Evolutionary conservation across 2,797 vertebrate genomes (phyloP).

Genomic region (Aeoliscus strigatus): DNA sequence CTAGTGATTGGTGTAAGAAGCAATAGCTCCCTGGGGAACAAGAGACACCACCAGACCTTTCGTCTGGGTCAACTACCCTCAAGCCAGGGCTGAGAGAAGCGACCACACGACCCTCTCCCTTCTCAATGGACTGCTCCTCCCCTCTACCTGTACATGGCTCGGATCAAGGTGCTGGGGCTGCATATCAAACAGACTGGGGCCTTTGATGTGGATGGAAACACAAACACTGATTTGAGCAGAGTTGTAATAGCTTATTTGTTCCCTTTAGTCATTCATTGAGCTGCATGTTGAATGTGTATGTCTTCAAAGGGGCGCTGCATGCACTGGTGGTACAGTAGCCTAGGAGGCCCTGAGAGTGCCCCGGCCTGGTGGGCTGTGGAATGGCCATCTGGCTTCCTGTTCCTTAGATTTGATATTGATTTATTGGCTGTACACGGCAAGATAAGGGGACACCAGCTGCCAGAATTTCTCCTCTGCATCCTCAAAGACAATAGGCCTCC

Average conservation of each 20-base stretch:
- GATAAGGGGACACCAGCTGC: conserved; percentile 77
- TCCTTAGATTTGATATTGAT: conserved; percentile 82
- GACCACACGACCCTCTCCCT: conserved; percentile 56
- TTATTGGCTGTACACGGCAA: conserved; percentile 78
- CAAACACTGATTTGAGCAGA: conserved; percentile 79
- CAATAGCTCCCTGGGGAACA: conserved; percentile 67
- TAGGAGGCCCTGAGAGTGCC: conserved; percentile 60
- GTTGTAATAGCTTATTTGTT: conserved; percentile 85
- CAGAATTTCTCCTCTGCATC: conserved; percentile 52
- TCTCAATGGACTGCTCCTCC: conserved; percentile 73
- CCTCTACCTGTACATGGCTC: conserved; percentile 74
- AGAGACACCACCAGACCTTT: conserved; percentile 66
- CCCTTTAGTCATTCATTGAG: conserved; percentile 82
- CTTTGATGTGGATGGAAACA: conserved; percentile 82
- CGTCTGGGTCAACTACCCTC: conserved; percentile 74
- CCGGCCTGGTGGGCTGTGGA: conserved; percentile 57
- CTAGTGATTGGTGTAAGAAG: conserved; percentile 47
- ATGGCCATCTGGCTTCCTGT: conserved; percentile 80
- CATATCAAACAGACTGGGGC: conserved; percentile 77
- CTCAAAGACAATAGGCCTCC: conserved; percentile 60
- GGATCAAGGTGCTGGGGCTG: conserved; percentile 77
- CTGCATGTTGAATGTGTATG: conserved; percentile 77
- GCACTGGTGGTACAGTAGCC: conserved; percentile 74
- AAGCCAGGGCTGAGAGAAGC: conserved; percentile 65
- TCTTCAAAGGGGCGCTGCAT: conserved; percentile 76